Base-by-base conservation (phyloP, 2,113 vertebrate species). In the Gavia stellata region DNA sequence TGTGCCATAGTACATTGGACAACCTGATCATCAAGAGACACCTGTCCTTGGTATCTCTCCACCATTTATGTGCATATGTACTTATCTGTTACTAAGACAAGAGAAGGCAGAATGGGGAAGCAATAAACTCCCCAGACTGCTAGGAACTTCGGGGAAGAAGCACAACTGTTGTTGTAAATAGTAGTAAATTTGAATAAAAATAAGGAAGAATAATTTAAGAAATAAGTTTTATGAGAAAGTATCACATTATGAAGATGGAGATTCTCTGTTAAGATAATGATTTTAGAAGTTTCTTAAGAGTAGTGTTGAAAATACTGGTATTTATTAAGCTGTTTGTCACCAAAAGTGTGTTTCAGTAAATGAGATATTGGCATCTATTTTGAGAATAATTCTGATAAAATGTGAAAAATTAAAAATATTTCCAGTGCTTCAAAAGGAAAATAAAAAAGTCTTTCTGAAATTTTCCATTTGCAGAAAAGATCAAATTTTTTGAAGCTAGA, bases 31-130 rank as follows among this genome's bases (percentile, higher is more conserved):
- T 21, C 28, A 38, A 19, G 59, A 17, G 28, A 44, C 38, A n/a
- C 19, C 11, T 14, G 6, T 42, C 18, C 5, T 34, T 44, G 25
- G 1, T 42, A n/a, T 42, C 18, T 40, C 40, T 80, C 40, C 2
- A 4, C 7, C 13, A 9, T 44, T 73, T 45, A 8, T 9, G 7
- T 20, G 9, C 14, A 9, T 16, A 4, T 3, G 0, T 40, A 40
- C 10, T 34, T 29, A n/a, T 12, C 14, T n/a, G 6, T 40, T 79
- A 29, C 36, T 34, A 42, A 65, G 17, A 29, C 3, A 44, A 68
- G 8, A 33, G 15, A 80, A 75, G 19, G 12, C 14, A 83, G 33
- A 74, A 61, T 34, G 6, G 5, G 55, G 21, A 65, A 74, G 3
- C 2, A 79, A 17, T 25, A 73, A 33, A 11, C 6, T 73, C 17